Evolutionary conservation across 2,888 invertebrate species (phyloP).

Genomic region (Gisinianus flammeolus): DNA sequence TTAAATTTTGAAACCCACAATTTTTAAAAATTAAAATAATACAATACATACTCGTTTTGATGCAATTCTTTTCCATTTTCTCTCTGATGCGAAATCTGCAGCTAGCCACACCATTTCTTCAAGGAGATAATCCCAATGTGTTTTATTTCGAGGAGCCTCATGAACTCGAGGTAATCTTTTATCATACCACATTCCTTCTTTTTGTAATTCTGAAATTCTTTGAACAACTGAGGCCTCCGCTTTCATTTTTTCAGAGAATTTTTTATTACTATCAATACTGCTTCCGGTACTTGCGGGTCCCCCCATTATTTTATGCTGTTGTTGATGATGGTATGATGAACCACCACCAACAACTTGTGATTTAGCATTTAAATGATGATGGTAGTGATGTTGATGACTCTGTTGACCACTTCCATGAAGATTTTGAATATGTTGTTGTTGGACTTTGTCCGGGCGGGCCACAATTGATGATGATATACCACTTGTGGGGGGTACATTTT

Average conservation of each 20-base stretch:
- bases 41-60: slow-evolving; percentile 74
- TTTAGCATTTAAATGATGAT: background rate
- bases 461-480: too few species aligned
- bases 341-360: too few species aligned
- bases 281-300: background rate
- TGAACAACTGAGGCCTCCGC: slow-evolving; percentile 91
- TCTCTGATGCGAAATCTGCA: slow-evolving; percentile 95
- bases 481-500: too few species aligned
- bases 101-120: slow-evolving; percentile 99
- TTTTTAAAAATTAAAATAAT: too few species aligned
- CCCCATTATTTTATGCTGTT: background rate
- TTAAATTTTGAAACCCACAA: too few species aligned
- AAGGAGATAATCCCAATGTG: slow-evolving; percentile 97
- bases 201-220: slow-evolving; percentile 87
- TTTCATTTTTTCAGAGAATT: slow-evolving; percentile 52
- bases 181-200: slow-evolving; percentile 94
- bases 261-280: slow-evolving; percentile 32
- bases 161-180: slow-evolving; percentile 47
- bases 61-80: slow-evolving; percentile 96
- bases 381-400: background rate
- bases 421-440: slow-evolving; percentile 1
- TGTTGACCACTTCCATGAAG: background rate
- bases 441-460: background rate
- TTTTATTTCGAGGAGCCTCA: slow-evolving; percentile 67
- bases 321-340: too few species aligned